These are phyloP conservation scores for Sebastes ruberrimus DNA, from an alignment of 2,797 vertebrate species.

Conservation along the genomic window DNA sequence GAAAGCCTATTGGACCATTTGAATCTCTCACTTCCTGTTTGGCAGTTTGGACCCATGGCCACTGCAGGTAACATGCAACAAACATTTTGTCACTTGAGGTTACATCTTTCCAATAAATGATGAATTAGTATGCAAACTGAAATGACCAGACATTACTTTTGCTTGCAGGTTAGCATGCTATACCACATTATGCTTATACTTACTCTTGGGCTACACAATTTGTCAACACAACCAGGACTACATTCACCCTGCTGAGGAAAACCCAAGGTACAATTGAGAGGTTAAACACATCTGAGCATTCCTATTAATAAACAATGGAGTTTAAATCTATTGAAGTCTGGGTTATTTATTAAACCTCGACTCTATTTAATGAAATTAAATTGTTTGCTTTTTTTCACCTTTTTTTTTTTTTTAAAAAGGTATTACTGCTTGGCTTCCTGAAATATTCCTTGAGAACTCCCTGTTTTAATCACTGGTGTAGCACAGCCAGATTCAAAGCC, in stretches of 20 bases:
- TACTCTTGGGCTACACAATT: rapidly evolving
- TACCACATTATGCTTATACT: background rate
- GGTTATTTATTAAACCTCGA: background rate
- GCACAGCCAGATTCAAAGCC: slow-evolving; percentile 23
- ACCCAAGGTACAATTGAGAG: no score
- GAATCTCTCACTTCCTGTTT: background rate
- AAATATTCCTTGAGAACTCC: slow-evolving; percentile 12
- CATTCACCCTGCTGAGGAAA: no score
- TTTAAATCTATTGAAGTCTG: no score
- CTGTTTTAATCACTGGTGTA: slow-evolving; percentile 10
- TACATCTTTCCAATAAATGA: no score
- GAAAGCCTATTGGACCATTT: background rate
- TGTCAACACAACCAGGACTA: background rate
- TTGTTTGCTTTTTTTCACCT: background rate
- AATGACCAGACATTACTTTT: background rate
- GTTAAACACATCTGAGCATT: no score
- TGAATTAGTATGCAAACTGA: background rate
- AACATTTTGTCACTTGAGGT: background rate
- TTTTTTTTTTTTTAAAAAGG: background rate
- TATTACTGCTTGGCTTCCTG: slow-evolving; percentile 2
- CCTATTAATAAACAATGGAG: no score
- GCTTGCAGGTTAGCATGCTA: background rate
- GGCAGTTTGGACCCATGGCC: background rate
- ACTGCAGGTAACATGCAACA: background rate
- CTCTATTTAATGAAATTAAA: background rate